Base-by-base conservation (phyloP, 2,888 invertebrate genomes). In the Lymantria monacha region DNA sequence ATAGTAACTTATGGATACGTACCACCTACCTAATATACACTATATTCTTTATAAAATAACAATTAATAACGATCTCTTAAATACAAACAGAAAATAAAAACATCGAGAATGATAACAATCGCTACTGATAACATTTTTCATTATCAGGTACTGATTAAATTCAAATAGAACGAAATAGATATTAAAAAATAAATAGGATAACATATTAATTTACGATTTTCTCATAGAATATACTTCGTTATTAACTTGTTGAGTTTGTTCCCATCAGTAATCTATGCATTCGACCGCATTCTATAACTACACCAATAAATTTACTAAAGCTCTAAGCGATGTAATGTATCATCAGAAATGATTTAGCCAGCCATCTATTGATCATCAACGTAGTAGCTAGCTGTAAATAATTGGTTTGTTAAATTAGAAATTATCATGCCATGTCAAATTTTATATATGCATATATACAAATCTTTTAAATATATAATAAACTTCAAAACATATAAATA, bases 291-390 rank as follows among this genome's bases (percentile, higher is more conserved):
- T 59, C 59, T 59, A 69, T 68, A 66, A 48, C 69, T 76, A 79
- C 78, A 72, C 73, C 71, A 65, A 57, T 61, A 64, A 70, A 74
- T 79, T 76, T 70, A 70, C 72, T 69, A 64, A 59, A 47, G 56
- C 65, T 65, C 56, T 55, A 66, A 53, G 69, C 53, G 51, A 67
- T 65, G 61, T 63, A 57, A 38, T 7, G 12, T 9, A n/a, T 56
- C 49, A 69, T 76, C 76, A 70, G 76, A 81, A 81, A 75, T 63
- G 66, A 70, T 80, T 82, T 76, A 79, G 54, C 68, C 56, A 57
- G 62, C 61, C 57, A 13, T 54, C 59, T 65, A 77, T 74, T 68
- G 70, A 51, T 55, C 22, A 22, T 63, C 61, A 59, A 57, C 48
- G 46, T 22, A 5, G 22, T 50, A 49, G 59, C 54, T n/a, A 49